These are phyloP conservation scores for Phoeniculus purpureus DNA, from an alignment of 2,797 vertebrate species.

Conservation along the genomic window DNA sequence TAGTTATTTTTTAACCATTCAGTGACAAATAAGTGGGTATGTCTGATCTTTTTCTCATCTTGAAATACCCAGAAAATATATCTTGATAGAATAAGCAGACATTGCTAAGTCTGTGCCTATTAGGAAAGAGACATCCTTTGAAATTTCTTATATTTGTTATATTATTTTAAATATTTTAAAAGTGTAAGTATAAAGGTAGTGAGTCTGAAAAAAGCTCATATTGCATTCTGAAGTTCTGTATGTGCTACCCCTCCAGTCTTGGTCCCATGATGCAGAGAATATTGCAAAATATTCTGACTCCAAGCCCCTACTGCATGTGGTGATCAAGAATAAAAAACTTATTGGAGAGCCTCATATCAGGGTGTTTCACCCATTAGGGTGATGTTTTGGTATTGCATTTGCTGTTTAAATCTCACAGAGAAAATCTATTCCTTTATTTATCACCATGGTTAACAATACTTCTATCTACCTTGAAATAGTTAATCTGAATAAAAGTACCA, in stretches of 20 bases:
- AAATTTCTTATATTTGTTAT: background rate
- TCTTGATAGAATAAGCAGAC: background rate
- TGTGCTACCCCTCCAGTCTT: background rate
- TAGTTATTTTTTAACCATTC: background rate
- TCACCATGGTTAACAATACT: background rate
- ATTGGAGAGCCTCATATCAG: background rate
- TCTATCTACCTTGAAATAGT: background rate
- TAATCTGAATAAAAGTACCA: background rate
- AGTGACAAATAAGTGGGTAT: background rate
- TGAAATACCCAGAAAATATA: background rate
- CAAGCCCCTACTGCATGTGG: background rate
- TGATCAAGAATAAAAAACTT: background rate
- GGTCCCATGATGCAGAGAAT: background rate
- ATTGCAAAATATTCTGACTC: background rate
- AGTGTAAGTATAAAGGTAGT: background rate
- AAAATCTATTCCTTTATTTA: background rate
- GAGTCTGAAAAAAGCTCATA: background rate
- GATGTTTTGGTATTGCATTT: background rate
- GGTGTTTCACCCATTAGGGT: accelerated
- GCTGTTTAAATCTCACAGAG: background rate
- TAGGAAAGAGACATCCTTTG: background rate
- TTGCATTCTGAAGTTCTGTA: background rate
- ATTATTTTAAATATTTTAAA: background rate
- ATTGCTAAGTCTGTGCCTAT: background rate
- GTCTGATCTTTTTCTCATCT: background rate